Conservation (phyloP, 2,113 vertebrate species). For the Furnarius figulus region DNA sequence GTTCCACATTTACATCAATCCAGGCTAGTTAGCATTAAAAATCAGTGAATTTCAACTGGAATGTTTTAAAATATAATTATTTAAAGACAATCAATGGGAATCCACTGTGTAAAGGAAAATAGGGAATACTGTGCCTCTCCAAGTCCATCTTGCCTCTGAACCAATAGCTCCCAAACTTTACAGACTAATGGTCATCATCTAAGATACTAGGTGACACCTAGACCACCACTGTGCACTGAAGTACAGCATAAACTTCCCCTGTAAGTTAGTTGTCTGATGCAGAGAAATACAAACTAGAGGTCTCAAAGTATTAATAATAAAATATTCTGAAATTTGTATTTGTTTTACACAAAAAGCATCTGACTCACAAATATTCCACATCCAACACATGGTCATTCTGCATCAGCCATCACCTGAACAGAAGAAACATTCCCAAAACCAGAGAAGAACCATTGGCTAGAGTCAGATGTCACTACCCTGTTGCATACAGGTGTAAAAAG, state of each 20-base stretch:
- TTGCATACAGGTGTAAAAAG: not conserved
- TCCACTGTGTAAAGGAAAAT: not conserved
- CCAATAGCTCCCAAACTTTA: not conserved
- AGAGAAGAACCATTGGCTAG: not conserved
- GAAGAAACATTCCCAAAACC: not conserved
- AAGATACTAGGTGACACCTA: not conserved
- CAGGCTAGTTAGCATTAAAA: not conserved
- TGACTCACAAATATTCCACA: not conserved
- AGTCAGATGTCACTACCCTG: not conserved
- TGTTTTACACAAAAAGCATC: not conserved
- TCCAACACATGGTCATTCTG: not conserved
- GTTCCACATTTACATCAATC: fast-evolving
- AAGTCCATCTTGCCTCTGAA: not conserved
- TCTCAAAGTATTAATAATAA: not conserved
- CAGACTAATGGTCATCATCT: not conserved
- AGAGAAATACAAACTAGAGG: not conserved
- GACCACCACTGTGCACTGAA: not conserved
- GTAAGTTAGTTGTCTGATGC: not conserved
- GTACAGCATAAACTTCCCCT: not conserved
- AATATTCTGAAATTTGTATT: not conserved
- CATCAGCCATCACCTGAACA: not conserved
- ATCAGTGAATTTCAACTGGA: not conserved
- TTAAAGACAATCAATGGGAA: not conserved
- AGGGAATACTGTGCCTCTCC: not conserved
- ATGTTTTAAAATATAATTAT: not conserved